phyloP scores from a whole-genome alignment of 2,113 vertebrate species.

The Catharus bicknelli region DNA sequence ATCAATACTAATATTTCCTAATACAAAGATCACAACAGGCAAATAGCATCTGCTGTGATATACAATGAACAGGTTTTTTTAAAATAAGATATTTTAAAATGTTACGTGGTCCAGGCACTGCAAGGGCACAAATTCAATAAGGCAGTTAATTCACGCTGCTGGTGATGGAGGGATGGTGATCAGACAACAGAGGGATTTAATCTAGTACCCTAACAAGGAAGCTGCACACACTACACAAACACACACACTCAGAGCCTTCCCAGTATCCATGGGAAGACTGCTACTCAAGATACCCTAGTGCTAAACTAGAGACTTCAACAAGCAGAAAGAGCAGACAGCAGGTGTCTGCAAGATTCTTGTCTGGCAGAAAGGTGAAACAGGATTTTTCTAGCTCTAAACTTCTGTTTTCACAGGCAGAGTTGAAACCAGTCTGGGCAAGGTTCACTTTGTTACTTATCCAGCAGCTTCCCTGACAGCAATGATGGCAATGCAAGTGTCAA shows the following conservation, averaged over 20 bases:
- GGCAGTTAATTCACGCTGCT: background rate
- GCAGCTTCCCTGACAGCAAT: background rate
- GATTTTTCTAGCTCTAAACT: background rate
- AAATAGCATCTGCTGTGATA: background rate
- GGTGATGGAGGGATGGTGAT: background rate
- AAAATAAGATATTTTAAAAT: background rate
- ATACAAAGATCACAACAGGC: background rate
- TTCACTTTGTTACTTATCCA: background rate
- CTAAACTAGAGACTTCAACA: background rate
- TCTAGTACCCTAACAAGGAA: background rate
- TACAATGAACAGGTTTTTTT: background rate
- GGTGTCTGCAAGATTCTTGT: background rate
- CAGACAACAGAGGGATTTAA: background rate
- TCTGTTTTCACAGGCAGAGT: background rate
- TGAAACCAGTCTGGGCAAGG: background rate
- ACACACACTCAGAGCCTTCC: background rate
- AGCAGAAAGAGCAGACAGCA: background rate
- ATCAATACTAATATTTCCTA: background rate
- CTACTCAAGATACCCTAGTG: background rate
- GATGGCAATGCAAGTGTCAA: background rate
- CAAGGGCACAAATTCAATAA: background rate
- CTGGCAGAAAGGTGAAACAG: background rate
- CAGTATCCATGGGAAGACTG: background rate
- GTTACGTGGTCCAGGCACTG: background rate
- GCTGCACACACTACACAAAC: background rate